Evolutionary conservation across 2,113 vertebrate genomes (phyloP).

Genomic region (Sapayoa aenigma): DNA sequence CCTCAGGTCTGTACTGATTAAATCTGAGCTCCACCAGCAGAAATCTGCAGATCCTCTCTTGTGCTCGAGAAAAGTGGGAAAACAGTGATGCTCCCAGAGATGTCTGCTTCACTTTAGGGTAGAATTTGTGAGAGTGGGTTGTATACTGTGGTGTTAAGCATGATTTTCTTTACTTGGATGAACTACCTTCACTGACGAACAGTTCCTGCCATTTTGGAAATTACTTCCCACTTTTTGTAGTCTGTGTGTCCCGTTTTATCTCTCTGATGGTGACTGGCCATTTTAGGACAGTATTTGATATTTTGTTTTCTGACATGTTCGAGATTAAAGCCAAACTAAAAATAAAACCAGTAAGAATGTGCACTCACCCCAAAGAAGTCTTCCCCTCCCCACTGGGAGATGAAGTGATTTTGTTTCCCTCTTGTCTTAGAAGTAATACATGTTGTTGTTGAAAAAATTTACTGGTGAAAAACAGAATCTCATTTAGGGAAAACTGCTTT

Average conservation of each 20-base stretch:
- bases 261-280: neutral
- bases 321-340: neutral
- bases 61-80: neutral
- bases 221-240: neutral
- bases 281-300: neutral
- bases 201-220: neutral
- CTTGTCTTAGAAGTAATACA: neutral
- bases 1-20: neutral
- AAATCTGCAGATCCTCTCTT: neutral
- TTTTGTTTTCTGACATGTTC: neutral
- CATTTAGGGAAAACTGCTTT: neutral
- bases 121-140: neutral
- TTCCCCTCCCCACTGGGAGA: neutral
- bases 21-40: neutral
- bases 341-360: neutral
- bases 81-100: neutral
- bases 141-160: neutral
- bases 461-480: neutral
- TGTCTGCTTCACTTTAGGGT: neutral
- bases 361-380: neutral
- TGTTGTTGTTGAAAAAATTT: neutral
- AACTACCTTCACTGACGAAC: neutral
- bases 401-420: neutral
- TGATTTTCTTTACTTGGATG: neutral
- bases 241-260: neutral